Evolutionary conservation across 1,140 invertebrate species (phyloP).

Genomic region (Homarus americanus): DNA sequence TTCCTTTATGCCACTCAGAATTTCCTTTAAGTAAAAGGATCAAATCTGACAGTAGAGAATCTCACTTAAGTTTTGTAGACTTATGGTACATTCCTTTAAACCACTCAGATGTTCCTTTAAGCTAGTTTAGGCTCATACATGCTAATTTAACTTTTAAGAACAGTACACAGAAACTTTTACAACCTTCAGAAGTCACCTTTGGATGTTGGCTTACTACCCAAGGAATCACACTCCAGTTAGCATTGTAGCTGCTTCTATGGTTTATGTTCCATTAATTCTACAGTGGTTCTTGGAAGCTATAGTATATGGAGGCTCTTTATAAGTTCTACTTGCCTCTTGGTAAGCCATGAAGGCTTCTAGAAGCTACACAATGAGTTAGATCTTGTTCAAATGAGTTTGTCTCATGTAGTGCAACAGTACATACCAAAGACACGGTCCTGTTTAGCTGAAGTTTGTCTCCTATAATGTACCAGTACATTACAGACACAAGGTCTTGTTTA

Average conservation of each 20-base stretch:
- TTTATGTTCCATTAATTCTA: neutral
- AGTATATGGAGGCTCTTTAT: neutral
- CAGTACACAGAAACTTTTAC: neutral
- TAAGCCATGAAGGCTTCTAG: neutral
- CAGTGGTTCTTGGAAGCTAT: constrained; percentile 1
- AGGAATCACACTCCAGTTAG: no score
- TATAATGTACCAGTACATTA: no score
- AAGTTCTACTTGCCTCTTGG: neutral
- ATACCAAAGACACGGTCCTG: no score
- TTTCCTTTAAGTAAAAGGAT: neutral
- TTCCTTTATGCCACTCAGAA: neutral
- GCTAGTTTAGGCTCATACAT: neutral
- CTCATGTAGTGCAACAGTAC: no score
- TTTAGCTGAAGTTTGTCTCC: no score
- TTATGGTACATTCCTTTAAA: neutral
- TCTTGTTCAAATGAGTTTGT: neutral
- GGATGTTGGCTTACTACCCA: no score
- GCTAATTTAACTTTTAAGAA: neutral
- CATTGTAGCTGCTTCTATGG: neutral
- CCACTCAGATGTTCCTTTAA: neutral
- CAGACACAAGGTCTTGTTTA: no score
- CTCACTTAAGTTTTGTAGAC: neutral
- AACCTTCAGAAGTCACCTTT: no score
- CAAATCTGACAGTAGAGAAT: no score
- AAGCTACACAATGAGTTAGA: neutral